Percentiles rank a stretch among this genome's conserved stretches.
phyloP scores from a whole-genome alignment of 2,797 vertebrate genomes.

The Morelia viridis region DNA sequence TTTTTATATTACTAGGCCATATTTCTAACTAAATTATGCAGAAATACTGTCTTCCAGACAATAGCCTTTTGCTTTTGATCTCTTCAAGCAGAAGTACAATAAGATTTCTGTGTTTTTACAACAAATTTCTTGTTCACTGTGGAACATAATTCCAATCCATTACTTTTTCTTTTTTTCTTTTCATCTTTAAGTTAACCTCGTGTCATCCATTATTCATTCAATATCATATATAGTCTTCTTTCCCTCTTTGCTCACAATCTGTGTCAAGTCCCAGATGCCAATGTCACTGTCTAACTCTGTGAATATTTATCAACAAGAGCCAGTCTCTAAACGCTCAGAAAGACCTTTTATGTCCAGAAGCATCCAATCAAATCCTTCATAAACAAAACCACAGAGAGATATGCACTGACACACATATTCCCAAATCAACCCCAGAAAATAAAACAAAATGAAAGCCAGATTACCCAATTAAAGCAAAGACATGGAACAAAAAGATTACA shows the following conservation, averaged over 20 bases:
- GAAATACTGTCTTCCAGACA: slow-evolving; percentile 5
- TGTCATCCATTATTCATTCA: slow-evolving; percentile 29
- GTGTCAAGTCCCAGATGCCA: slow-evolving; percentile 25
- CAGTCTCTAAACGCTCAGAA: slow-evolving; percentile 2
- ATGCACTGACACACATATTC: background rate
- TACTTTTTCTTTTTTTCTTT: background rate
- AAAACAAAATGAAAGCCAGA: background rate
- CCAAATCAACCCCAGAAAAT: background rate
- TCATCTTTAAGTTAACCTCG: slow-evolving; percentile 15
- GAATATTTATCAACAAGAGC: slow-evolving; percentile 11
- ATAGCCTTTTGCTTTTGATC: background rate
- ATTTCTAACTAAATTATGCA: slow-evolving; percentile 2
- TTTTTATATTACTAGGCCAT: background rate
- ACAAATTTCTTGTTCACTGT: background rate
- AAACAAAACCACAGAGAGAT: background rate
- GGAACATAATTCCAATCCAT: background rate
- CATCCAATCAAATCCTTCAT: slow-evolving; percentile 6
- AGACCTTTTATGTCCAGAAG: slow-evolving; percentile 8
- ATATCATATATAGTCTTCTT: background rate
- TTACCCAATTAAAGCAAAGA: background rate
- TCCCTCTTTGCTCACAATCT: slow-evolving; percentile 1
- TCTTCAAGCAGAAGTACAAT: background rate
- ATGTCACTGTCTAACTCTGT: background rate
- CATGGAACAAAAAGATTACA: background rate
- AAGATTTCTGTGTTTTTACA: slow-evolving; percentile 4